Evolutionary conservation across 2,113 vertebrate species (phyloP).

Genomic region (Neopipo cinnamomea): DNA sequence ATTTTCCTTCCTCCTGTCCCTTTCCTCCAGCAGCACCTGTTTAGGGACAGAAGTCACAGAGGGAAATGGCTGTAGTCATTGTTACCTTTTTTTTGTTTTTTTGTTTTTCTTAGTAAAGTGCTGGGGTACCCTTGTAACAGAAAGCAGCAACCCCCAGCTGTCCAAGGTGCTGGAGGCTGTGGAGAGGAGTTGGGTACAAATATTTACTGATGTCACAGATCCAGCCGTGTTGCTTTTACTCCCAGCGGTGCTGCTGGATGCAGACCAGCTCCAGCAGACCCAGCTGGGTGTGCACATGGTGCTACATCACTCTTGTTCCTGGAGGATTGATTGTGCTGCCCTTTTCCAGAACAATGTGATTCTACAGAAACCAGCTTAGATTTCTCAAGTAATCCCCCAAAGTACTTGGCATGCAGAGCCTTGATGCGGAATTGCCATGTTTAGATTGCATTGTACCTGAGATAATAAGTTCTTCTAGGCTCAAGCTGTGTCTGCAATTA

Average conservation of each 20-base stretch:
- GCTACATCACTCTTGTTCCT: not conserved
- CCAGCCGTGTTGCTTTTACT: not conserved
- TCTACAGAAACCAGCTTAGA: not conserved
- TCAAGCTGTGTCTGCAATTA: constrained; percentile 11
- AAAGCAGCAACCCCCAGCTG: not conserved
- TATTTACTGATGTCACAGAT: not conserved
- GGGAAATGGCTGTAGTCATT: not conserved
- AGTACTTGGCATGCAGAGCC: not conserved
- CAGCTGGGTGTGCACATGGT: accelerated
- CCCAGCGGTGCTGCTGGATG: not conserved
- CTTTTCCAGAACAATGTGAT: not conserved
- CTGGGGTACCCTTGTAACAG: not conserved
- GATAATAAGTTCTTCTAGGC: not conserved
- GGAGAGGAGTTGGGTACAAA: not conserved
- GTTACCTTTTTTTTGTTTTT: not conserved
- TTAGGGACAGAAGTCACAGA: not conserved
- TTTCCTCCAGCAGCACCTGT: not conserved
- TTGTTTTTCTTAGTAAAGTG: not conserved
- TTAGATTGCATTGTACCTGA: not conserved
- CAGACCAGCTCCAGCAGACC: not conserved
- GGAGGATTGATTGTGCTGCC: not conserved
- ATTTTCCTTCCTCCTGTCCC: not conserved
- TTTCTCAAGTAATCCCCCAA: not conserved
- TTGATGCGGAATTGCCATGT: not conserved
- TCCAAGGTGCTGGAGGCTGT: not conserved